A percentile compares a stretch with the other conserved stretches of the same genome.
phyloP scores from a whole-genome alignment of 2,888 invertebrate species.

The Pammene aurita region DNA sequence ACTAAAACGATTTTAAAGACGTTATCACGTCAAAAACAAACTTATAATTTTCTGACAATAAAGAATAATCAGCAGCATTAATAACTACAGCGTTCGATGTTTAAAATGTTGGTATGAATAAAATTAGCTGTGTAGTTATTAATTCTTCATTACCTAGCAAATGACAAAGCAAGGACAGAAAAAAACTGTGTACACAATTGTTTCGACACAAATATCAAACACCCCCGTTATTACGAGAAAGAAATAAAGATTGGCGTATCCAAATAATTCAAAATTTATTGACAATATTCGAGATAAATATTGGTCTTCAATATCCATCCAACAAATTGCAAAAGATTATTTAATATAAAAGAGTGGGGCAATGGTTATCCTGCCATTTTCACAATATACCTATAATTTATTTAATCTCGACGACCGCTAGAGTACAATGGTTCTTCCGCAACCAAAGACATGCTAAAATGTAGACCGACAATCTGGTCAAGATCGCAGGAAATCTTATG shows the following conservation, averaged over 20 bases:
- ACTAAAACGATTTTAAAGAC: too few relatives aligned
- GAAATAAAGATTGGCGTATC: neutral
- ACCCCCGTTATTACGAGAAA: neutral
- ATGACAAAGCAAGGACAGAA: neutral
- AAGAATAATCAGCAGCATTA: neutral
- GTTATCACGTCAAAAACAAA: too few relatives aligned
- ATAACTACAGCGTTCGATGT: too few relatives aligned
- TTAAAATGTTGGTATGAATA: too few relatives aligned
- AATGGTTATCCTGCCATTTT: neutral
- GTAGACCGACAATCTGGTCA: too few relatives aligned
- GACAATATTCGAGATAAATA: constrained; percentile 1
- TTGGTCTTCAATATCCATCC: too few relatives aligned
- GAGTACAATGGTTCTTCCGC: too few relatives aligned
- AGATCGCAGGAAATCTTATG: too few relatives aligned
- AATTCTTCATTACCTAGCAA: neutral
- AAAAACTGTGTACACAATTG: neutral
- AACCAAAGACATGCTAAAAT: too few relatives aligned
- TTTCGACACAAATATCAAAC: neutral
- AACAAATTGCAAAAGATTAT: neutral
- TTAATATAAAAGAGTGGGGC: constrained; percentile 1
- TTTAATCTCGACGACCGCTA: neutral
- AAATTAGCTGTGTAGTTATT: neutral
- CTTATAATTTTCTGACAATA: too few relatives aligned
- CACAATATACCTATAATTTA: neutral
- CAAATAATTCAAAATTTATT: neutral